phyloP scores from a whole-genome alignment of 2,113 vertebrate genomes.

The Chascanopsetta lugubris region DNA sequence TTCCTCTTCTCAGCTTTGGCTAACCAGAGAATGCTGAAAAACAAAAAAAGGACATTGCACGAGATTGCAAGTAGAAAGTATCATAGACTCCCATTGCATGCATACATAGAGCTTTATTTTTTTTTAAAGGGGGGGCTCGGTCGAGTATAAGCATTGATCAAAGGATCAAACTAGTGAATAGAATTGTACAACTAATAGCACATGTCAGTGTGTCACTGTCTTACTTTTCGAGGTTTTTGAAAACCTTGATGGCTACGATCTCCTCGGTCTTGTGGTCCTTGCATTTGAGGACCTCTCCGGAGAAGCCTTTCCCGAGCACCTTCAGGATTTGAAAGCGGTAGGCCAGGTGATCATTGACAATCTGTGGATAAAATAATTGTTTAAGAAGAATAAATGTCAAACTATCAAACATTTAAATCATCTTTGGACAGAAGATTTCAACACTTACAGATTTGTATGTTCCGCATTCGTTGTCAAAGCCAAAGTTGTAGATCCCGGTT shows the following conservation, averaged over 20 bases:
- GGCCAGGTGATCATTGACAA: slow-evolving; percentile 44
- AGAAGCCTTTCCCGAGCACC: slow-evolving; percentile 86
- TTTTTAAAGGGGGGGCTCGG: too few relatives aligned
- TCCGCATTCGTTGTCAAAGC: neutral
- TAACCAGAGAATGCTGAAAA: slow-evolving; percentile 7
- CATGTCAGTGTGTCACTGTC: neutral
- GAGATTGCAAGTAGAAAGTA: neutral
- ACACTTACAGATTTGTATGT: neutral
- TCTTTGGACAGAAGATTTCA: neutral
- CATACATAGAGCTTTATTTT: too few relatives aligned
- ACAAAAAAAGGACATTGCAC: neutral
- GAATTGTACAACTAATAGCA: too few relatives aligned
- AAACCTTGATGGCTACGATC: slow-evolving; percentile 88
- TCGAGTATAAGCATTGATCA: too few relatives aligned
- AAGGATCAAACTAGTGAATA: too few relatives aligned
- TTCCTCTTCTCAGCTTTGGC: slow-evolving; percentile 6
- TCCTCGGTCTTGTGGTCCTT: slow-evolving; percentile 87
- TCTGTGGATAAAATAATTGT: slow-evolving; percentile 7
- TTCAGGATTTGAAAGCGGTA: slow-evolving; percentile 88
- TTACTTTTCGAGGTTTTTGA: slow-evolving; percentile 87
- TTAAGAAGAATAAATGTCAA: neutral
- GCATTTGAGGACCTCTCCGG: slow-evolving; percentile 89
- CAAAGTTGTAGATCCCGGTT: neutral
- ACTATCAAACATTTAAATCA: neutral
- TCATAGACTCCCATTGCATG: too few relatives aligned